Base-by-base conservation (phyloP, 1,140 invertebrate species). In the Cyrtorhinus lividipennis region DNA sequence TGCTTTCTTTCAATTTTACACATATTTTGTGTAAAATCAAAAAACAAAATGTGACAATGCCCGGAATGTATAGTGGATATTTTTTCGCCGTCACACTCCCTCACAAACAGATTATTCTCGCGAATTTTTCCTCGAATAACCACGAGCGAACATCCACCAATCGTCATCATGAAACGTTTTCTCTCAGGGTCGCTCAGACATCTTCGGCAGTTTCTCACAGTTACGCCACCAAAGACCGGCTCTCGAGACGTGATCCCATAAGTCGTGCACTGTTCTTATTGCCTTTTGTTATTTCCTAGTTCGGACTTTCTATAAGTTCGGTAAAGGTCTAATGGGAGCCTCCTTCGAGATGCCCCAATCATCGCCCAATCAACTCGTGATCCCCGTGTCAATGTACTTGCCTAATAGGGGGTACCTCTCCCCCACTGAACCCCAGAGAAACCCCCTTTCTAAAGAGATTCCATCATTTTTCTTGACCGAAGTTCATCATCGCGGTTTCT, bases 251-350 rank as follows among this genome's bases (percentile, higher is more conserved):
- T 58, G 56, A 24, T 58, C 56, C 22, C 56, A 27, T 24, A 58
- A 13, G 23, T 58, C 56, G 23, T 24, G 56, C 56, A 20, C 48
- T 53, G 48, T 53, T 58, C 56, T 58, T 58, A 58, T 58, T 58
- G 26, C 56, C 56, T 58, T 58, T 58, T 58, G 56, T 58, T 58
- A 58, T 58, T 58, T 58, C 56, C 56, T 58, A 58, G 56, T 58
- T 58, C 56, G 56, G 56, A 58, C 56, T 58, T 58, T 58, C 56
- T 58, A 58, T 58, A 58, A 58, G 56, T 58, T 58, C 25, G 23
- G 22, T 58, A 58, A 58, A 58, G 56, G 56, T 58, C 56, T 58
- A 58, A 58, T 58, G 56, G 56, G n/a, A n/a, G n/a, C n/a, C n/a
- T n/a, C n/a, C n/a, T n/a, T n/a, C n/a, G n/a, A n/a, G n/a, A 3